Evolutionary conservation across 2,113 vertebrate species (phyloP).

Genomic region (Zonotrichia leucophrys): DNA sequence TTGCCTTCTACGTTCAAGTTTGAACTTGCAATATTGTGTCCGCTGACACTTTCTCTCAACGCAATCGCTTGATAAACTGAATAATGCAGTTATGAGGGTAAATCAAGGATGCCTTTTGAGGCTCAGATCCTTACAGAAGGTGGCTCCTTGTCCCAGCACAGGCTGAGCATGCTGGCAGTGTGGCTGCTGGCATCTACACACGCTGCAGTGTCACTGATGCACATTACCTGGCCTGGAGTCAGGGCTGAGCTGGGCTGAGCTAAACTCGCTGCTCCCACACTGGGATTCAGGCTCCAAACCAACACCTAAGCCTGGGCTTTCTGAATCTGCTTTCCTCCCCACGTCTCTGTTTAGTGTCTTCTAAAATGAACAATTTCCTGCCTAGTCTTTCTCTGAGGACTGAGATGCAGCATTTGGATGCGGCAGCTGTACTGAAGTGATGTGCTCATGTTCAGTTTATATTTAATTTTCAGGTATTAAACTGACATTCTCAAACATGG

Average conservation of each 20-base stretch:
- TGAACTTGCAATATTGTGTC: not conserved
- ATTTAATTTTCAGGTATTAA: conserved; percentile 19
- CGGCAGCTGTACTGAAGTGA: not conserved
- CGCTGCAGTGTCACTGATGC: fast-evolving
- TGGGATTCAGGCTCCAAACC: not conserved
- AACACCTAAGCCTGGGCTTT: not conserved
- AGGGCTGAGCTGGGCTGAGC: not conserved
- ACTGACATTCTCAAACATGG: not conserved
- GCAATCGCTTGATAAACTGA: not conserved
- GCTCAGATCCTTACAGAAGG: not conserved
- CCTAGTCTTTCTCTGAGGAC: not conserved
- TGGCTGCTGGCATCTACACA: not conserved
- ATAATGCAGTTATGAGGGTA: not conserved
- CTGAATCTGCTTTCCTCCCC: not conserved
- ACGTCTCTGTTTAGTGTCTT: not conserved
- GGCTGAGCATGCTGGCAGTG: fast-evolving
- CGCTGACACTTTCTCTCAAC: fast-evolving
- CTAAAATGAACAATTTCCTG: not conserved
- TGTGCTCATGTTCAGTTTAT: not conserved
- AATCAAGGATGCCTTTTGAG: not conserved
- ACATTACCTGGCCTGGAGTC: not conserved
- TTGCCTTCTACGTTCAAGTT: not conserved
- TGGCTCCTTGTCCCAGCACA: not conserved
- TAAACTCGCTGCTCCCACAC: fast-evolving
- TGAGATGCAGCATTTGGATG: not conserved